Evolutionary conservation across 2,797 vertebrate genomes (phyloP), one percentile per base, ranked within the genome.

Genomic region (Cuculus canorus): DNA sequence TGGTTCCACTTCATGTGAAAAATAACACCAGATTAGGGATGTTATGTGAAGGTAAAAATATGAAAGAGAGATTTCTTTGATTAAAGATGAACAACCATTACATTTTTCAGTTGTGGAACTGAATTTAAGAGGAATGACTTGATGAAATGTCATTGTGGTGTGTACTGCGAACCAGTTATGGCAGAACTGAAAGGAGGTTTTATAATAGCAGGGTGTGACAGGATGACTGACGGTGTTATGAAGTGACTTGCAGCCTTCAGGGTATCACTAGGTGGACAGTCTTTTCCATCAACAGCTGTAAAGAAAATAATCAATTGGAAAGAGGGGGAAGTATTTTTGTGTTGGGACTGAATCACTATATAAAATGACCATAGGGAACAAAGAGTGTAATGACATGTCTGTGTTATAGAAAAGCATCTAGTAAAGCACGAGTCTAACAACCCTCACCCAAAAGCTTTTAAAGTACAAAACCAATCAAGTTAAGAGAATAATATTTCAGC

Each of bases 401-500:
- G 50, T 68, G 76, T 93, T 83, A 71, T 39, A 75, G 71, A 64
- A 50, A 48, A 90, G 61, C 72, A 92, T 27, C 87, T 69, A 45
- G 93, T 61, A 88, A 84, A 93, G 63, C 53, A 82, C 69, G 63
- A 60, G 32, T 57, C 7, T 84, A 90, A 78, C 89, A 95, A 15
- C 47, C 32, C 33, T 93, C 43, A 69, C 59, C 61, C 69, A 83
- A 82, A 88, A 88, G 50, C 85, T 93, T 84, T 82, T 57, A 91
- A n/a, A 81, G 53, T 35, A 70, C 50, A 87, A 87, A 92, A 83
- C 60, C 53, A 80, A 85, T 82, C 86, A 89, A 68, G 90, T 90
- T 64, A 88, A 90, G 81, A 93, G 77, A 89, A 73, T 65, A 92
- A 89, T 93, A 81, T 92, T 92, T 78, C 84, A 85, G 48, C 60